Percentiles rank a stretch among this genome's conserved stretches.
Evolutionary conservation across 2,888 invertebrate species (phyloP).

Genomic region (Acronicta leporina): DNA sequence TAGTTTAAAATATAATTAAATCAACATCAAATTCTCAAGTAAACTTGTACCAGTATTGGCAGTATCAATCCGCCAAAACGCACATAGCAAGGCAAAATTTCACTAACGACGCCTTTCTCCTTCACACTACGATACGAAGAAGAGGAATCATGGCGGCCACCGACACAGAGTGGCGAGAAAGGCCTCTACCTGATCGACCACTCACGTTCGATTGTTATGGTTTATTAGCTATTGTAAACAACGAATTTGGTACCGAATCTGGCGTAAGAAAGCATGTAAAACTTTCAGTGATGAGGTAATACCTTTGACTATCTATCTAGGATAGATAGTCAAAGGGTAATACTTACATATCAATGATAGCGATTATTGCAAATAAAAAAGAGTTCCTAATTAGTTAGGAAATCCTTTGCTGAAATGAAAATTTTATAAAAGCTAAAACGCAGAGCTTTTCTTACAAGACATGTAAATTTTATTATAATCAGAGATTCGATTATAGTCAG

Average conservation of each 20-base stretch:
- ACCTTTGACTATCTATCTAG: too few relatives aligned
- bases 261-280: not conserved
- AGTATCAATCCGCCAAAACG: constrained; percentile 42
- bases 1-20: not conserved
- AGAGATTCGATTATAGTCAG: too few relatives aligned
- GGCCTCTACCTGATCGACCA: constrained; percentile 42
- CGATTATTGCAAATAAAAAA: too few relatives aligned
- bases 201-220: constrained; percentile 29
- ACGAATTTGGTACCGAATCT: not conserved
- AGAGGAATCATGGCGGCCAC: constrained; percentile 37
- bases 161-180: constrained; percentile 51
- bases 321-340: too few relatives aligned
- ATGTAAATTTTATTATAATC: too few relatives aligned
- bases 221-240: constrained; percentile 17
- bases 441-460: too few relatives aligned
- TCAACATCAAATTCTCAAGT: constrained; percentile 12
- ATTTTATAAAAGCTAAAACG: too few relatives aligned
- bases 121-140: constrained; percentile 36
- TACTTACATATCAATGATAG: too few relatives aligned
- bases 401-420: too few relatives aligned
- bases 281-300: too few relatives aligned
- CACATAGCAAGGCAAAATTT: constrained; percentile 48
- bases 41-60: constrained; percentile 26
- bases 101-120: constrained; percentile 56
- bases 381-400: too few relatives aligned